Percentiles rank a stretch among this genome's conserved stretches.
These are phyloP conservation scores for Halocynthia aurantium DNA, from an alignment of 23 tunicate species.

Conservation along the genomic window DNA sequence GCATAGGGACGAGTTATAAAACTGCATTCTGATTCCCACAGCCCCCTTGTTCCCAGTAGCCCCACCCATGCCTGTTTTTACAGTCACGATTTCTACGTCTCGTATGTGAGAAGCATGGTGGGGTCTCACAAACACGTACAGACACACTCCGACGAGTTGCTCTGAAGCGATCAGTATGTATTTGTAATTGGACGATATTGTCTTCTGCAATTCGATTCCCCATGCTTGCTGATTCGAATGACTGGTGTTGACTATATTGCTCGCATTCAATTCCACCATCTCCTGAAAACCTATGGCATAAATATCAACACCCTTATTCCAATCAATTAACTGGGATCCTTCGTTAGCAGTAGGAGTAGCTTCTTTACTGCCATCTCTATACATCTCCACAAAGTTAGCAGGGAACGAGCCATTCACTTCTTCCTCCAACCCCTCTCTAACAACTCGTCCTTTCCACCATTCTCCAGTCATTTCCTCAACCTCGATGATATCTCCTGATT, in stretches of 20 bases:
- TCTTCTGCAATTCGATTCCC: conserved; percentile 64
- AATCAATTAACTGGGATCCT: neutral
- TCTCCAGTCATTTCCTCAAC: conserved; percentile 72
- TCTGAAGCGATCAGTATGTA: conserved; percentile 73
- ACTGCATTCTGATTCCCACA: conserved; percentile 48
- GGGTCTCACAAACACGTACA: conserved; percentile 57
- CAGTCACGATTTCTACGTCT: conserved; percentile 63
- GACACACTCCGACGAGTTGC: conserved; percentile 96
- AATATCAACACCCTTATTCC: conserved; percentile 53
- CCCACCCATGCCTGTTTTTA: conserved; percentile 97
- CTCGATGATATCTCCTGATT: conserved; percentile 64
- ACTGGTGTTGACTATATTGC: conserved; percentile 91
- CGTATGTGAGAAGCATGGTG: conserved; percentile 40
- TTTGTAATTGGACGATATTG: conserved; percentile 44
- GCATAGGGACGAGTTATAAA: conserved; percentile 72
- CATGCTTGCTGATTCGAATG: conserved; percentile 66
- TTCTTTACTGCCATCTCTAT: neutral
- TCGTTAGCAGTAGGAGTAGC: neutral
- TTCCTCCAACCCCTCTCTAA: conserved; percentile 29
- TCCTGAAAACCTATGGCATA: conserved; percentile 96
- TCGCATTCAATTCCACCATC: conserved; percentile 96
- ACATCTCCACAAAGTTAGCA: conserved; percentile 66
- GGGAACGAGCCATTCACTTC: conserved; percentile 70
- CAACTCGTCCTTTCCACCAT: conserved; percentile 74
- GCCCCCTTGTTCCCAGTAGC: conserved; percentile 98